Evolutionary conservation across 2,888 invertebrate genomes (phyloP), one percentile per base, ranked within the genome.

Genomic region (Stegana nigrithorax): DNA sequence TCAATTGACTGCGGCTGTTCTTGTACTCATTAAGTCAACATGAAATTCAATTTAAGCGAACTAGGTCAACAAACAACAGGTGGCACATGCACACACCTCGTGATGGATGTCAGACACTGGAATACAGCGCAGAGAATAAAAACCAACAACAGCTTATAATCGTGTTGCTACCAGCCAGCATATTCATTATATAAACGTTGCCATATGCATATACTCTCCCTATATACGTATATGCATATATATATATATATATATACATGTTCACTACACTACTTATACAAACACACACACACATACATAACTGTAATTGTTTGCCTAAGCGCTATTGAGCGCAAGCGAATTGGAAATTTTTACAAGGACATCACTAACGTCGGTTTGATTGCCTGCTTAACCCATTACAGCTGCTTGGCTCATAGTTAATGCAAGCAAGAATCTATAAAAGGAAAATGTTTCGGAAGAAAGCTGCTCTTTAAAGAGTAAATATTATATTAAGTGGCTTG

Each of bases 171-270:
- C n/a, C n/a, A n/a, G n/a, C n/a, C n/a, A n/a, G n/a, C n/a, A n/a
- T n/a, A n/a, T n/a, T n/a, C n/a, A n/a, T n/a, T n/a, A n/a, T n/a
- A n/a, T n/a, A n/a, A n/a, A n/a, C n/a, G n/a, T n/a, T n/a, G n/a
- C n/a, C n/a, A n/a, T n/a, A n/a, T n/a, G n/a, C n/a, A n/a, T n/a
- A n/a, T n/a, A n/a, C n/a, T n/a, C n/a, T n/a, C n/a, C n/a, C n/a
- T 12, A 32, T 32, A 27, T 4, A 14, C 32, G 19, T 3, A 19
- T 19, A 19, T 10, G 8, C 19, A 21, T 23, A 47, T 32, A 62
- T 63, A 21, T 12, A 25, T 53, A 32, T 39, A 27, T 60, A 42
- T 32, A 51, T 65, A 69, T 71, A 68, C 65, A 64, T 60, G 44
- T 64, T 50, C 53, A 21, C 25, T 51, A 32, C 12, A 19, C 42